Base-by-base conservation (phyloP, 2,888 invertebrate species). In the Serripes groenlandicus region DNA sequence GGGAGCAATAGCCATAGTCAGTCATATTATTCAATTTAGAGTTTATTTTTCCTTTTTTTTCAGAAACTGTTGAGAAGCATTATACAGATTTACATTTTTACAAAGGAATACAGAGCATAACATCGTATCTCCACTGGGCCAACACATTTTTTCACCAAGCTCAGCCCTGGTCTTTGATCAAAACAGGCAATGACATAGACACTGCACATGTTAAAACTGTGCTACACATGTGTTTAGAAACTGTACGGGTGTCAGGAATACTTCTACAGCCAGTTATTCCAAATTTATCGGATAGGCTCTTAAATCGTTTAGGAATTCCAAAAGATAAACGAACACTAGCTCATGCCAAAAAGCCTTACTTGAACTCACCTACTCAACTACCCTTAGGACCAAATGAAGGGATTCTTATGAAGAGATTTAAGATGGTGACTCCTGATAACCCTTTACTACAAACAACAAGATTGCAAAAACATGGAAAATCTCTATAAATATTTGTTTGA, bases 231-330 rank as follows among this genome's bases (percentile, higher is more conserved):
- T 97, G 97, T 30, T 95, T 99, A 95, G 99, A 99, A 95, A 96
- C 97, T 0, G 94, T 98, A 60, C 96, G 99, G 89, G 96, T 98
- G 78, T 96, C 96, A 90, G 96, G 96, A 23, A 97, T 99, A 81
- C 96, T 98, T 54, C 95, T 99, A 34, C 97, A 97, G 91, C 99
- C 99, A 0, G 96, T 99, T 30, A 96, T 98, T 75, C 99, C 99
- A 4, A 96, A 96, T 72, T 94, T 98, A 90, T 95, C 97, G 1
- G 93, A 95, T 26, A 96, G 95, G 85, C 94, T 98, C 78, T 95
- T 99, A 86, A 91, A 94, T 78, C 93, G 94, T 78, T 85, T 95
- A n/a, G 92, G 92, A 68, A 89, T 95, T 26, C 77, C 89, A 1
- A 15, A 26, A 11, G 75, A 88, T 26, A 80, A 88, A 64, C 88